These are phyloP conservation scores for Tribolium madens DNA, from an alignment of 1,140 invertebrate genomes.

Conservation along the genomic window DNA sequence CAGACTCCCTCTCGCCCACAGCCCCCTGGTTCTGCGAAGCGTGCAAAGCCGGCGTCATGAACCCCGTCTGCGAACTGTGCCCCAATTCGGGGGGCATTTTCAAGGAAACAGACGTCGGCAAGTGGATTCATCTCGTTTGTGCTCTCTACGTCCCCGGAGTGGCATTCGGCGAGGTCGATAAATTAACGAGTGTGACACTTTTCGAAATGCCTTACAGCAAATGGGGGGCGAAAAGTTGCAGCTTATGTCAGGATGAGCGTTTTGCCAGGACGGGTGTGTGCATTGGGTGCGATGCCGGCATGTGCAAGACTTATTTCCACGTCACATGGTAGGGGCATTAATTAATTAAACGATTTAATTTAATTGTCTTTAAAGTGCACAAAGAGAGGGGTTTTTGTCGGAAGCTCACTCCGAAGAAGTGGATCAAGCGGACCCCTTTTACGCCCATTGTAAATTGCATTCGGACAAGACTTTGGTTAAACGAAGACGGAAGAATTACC, in stretches of 20 bases:
- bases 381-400: constrained; percentile 90
- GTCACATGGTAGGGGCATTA: constrained; percentile 85
- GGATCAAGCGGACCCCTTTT: constrained; percentile 96
- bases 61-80: constrained; percentile 90
- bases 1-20: constrained; percentile 91
- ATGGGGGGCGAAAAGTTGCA: constrained; percentile 92
- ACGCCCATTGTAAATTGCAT: constrained; percentile 95
- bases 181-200: constrained; percentile 86
- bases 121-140: constrained; percentile 98
- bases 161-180: constrained; percentile 94
- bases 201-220: constrained; percentile 96
- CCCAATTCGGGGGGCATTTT: constrained; percentile 93
- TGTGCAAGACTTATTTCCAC: constrained; percentile 98
- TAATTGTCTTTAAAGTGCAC: constrained; percentile 80
- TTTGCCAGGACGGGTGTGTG: constrained; percentile 93
- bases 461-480: constrained; percentile 86
- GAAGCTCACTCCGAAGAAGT: constrained; percentile 94
- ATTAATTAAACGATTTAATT: no score
- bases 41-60: constrained; percentile 90
- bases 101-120: constrained; percentile 95
- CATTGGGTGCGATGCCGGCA: constrained; percentile 96
- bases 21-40: constrained; percentile 99
- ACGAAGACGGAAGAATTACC: constrained; percentile 87
- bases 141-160: constrained; percentile 70
- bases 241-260: constrained; percentile 87